These are phyloP conservation scores for Lithophane ornitopus DNA, from an alignment of 2,888 invertebrate species.

Conservation along the genomic window DNA sequence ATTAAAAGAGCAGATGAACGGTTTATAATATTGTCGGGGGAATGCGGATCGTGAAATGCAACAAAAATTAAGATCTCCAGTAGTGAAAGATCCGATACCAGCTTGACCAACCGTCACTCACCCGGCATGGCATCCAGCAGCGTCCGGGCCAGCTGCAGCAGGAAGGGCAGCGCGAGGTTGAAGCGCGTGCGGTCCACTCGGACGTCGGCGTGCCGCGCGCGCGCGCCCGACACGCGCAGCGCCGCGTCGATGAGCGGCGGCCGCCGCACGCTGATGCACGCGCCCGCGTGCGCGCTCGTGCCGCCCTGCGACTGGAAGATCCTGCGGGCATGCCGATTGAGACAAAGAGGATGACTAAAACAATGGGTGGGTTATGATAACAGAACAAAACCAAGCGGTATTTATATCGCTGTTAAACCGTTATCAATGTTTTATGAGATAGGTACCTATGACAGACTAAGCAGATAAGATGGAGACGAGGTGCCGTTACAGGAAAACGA, in stretches of 20 bases:
- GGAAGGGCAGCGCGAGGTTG: conserved; percentile 94
- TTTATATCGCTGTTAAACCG: neutral
- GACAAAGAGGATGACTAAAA: neutral
- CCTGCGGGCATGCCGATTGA: conserved; percentile 76
- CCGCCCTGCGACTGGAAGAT: conserved; percentile 93
- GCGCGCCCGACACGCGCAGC: conserved; percentile 91
- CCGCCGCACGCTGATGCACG: conserved; percentile 90
- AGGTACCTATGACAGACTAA: neutral
- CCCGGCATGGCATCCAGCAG: conserved; percentile 92
- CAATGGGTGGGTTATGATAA: neutral
- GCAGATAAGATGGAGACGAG: neutral
- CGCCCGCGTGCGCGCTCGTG: conserved; percentile 88
- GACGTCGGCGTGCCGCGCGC: conserved; percentile 92
- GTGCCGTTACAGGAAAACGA: neutral
- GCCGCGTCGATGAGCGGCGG: conserved; percentile 93
- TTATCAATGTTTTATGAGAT: neutral
- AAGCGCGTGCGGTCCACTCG: conserved; percentile 93
- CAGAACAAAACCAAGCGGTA: neutral
- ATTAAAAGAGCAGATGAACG: no score
- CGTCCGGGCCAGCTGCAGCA: conserved; percentile 91
- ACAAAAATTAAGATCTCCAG: no score
- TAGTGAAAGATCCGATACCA: no score
- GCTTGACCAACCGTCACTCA: no score
- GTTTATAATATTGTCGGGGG: no score
- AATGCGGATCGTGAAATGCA: no score